These are phyloP conservation scores for Heliconius sara DNA, from an alignment of 2,888 invertebrate species.

Conservation along the genomic window DNA sequence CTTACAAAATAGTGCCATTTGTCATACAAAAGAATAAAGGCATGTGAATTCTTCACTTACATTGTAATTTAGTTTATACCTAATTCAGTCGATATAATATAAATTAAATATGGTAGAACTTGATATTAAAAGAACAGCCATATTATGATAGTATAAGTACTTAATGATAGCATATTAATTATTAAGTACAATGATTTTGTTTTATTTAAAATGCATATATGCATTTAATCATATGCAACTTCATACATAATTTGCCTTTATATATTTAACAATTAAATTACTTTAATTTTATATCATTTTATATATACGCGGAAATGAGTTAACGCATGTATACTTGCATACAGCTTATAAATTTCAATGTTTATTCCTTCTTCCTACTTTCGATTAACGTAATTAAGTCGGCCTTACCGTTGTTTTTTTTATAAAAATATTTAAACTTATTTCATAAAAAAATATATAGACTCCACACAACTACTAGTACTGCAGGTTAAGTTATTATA, in stretches of 20 bases:
- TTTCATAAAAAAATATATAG: background rate
- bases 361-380: conserved; percentile 12
- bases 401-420: conserved; percentile 4
- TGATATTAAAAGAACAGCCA: background rate
- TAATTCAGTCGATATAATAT: too few relatives aligned
- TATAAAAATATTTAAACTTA: background rate
- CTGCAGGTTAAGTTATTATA: too few relatives aligned
- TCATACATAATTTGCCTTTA: background rate
- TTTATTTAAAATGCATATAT: too few relatives aligned
- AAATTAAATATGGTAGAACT: background rate
- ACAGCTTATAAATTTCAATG: conserved; percentile 9
- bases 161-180: background rate
- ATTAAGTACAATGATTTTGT: background rate
- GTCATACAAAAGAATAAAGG: too few relatives aligned
- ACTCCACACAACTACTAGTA: too few relatives aligned
- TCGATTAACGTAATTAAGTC: conserved; percentile 4
- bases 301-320: conserved; percentile 11
- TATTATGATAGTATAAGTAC: background rate
- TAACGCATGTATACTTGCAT: background rate
- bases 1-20: too few relatives aligned
- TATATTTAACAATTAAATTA: background rate
- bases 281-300: background rate
- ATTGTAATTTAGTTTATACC: too few relatives aligned
- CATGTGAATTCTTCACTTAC: too few relatives aligned
- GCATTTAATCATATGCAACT: background rate